phyloP scores from a whole-genome alignment of 2,797 vertebrate species.

The Caiman crocodilus region DNA sequence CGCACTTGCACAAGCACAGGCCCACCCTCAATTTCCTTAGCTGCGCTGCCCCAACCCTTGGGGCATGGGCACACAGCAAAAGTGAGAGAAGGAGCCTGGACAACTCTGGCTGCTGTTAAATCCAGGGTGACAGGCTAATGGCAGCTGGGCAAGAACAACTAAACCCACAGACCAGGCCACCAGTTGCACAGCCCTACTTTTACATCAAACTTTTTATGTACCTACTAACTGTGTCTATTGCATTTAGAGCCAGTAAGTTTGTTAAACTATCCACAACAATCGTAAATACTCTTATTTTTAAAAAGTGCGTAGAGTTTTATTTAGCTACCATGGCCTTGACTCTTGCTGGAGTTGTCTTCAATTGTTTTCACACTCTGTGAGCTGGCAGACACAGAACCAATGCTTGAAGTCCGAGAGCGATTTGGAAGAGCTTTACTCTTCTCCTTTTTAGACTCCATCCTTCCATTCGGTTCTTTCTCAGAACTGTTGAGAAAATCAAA shows the following conservation, averaged over 20 bases:
- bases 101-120: too few relatives aligned
- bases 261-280: background rate
- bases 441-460: constrained; percentile 88
- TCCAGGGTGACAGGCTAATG: too few relatives aligned
- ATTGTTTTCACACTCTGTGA: constrained; percentile 85
- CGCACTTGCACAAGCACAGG: too few relatives aligned
- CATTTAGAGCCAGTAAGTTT: background rate
- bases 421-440: constrained; percentile 78
- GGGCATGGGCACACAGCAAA: too few relatives aligned
- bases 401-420: constrained; percentile 86
- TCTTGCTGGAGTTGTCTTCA: constrained; percentile 85
- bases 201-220: background rate
- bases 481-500: constrained; percentile 99
- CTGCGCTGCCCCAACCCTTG: too few relatives aligned
- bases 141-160: too few relatives aligned
- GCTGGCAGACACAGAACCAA: constrained; percentile 85
- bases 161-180: too few relatives aligned
- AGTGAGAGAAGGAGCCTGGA: too few relatives aligned
- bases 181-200: background rate
- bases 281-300: constrained; percentile 50
- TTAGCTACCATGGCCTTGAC: constrained; percentile 87
- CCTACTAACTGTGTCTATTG: background rate
- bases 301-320: background rate
- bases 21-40: too few relatives aligned
- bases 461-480: constrained; percentile 87